These are phyloP conservation scores for Achatina immaculata DNA, from an alignment of 1,140 invertebrate genomes.

Conservation along the genomic window DNA sequence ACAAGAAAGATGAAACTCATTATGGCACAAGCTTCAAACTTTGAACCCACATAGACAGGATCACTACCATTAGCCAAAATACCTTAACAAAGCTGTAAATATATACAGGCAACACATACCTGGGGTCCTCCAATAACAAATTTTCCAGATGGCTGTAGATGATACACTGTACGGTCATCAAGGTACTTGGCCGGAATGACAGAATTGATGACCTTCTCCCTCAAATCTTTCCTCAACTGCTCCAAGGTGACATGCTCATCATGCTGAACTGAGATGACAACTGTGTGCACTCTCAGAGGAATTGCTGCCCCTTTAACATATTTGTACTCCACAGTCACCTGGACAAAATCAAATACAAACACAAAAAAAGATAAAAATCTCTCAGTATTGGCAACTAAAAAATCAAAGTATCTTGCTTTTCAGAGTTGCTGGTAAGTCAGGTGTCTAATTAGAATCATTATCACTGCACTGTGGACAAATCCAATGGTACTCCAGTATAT, in stretches of 20 bases:
- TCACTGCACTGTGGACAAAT: too few species aligned
- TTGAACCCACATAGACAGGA: too few species aligned
- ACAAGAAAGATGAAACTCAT: too few species aligned
- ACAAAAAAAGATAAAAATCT: neutral
- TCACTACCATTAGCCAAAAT: too few species aligned
- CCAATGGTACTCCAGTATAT: too few species aligned
- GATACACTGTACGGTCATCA: conserved; percentile 89
- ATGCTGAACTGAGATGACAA: conserved; percentile 96
- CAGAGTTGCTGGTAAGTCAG: too few species aligned
- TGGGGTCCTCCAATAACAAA: conserved; percentile 95
- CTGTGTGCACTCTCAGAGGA: conserved; percentile 92
- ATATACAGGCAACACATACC: too few species aligned
- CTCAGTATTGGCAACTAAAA: neutral
- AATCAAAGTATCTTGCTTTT: too few species aligned
- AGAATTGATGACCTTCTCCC: conserved; percentile 90
- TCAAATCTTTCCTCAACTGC: conserved; percentile 85
- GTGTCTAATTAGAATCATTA: too few species aligned
- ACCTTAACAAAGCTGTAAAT: too few species aligned
- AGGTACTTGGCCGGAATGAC: conserved; percentile 93
- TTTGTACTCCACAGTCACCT: conserved; percentile 72
- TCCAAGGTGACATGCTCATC: conserved; percentile 91
- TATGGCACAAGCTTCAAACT: too few species aligned
- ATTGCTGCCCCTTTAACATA: conserved; percentile 80
- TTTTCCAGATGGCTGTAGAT: conserved; percentile 95
- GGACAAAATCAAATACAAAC: conserved; percentile 23